These are phyloP conservation scores for Drusus annulatus DNA, from an alignment of 1,140 invertebrate genomes.

Conservation along the genomic window DNA sequence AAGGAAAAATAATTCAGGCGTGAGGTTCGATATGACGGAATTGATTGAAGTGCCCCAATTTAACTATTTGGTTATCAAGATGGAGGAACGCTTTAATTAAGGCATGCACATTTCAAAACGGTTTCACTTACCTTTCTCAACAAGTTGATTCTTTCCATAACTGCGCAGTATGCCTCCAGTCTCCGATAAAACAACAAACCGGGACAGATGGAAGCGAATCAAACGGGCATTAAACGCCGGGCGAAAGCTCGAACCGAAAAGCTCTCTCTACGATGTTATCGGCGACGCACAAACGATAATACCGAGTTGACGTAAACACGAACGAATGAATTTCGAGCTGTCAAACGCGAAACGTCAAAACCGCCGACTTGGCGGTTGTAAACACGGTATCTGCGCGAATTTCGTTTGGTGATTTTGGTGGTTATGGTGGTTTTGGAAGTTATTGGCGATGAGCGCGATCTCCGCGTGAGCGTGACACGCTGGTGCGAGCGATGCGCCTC, in stretches of 20 bases:
- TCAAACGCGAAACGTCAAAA: not conserved
- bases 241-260: not conserved
- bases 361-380: not conserved
- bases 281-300: not conserved
- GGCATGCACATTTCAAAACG: not conserved
- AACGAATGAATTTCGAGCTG: not conserved
- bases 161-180: not conserved
- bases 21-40: too few species aligned
- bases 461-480: not conserved
- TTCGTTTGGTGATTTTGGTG: not conserved
- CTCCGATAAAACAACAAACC: not conserved
- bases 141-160: conserved; percentile 36
- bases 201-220: not conserved
- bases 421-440: not conserved
- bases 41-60: too few species aligned
- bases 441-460: not conserved
- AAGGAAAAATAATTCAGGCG: too few species aligned
- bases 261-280: too few species aligned
- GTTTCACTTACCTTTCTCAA: conserved; percentile 37
- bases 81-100: not conserved
- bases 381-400: not conserved
- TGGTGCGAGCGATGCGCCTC: not conserved
- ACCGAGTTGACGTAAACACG: not conserved
- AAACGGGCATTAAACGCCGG: not conserved
- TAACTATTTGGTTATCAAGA: not conserved